A percentile compares a stretch with the other conserved stretches of the same genome.
These are phyloP conservation scores for Pavo muticus DNA, from an alignment of 2,113 vertebrate species.

Conservation along the genomic window DNA sequence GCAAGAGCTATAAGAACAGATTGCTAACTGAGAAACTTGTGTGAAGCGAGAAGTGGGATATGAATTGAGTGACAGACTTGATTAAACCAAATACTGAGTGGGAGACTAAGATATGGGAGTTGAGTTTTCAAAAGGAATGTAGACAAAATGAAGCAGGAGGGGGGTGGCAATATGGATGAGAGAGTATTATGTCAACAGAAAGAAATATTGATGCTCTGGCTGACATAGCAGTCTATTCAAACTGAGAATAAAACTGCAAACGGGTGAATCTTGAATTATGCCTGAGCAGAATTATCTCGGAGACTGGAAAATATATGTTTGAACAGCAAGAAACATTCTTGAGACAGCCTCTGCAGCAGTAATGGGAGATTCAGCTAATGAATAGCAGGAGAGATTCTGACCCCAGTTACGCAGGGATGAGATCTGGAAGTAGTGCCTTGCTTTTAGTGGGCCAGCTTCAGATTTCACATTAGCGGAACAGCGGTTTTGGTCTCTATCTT, in stretches of 20 bases:
- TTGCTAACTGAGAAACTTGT: slow-evolving; percentile 55
- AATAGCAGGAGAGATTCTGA: slow-evolving; percentile 6
- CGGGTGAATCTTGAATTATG: not conserved
- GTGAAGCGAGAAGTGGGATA: slow-evolving; percentile 50
- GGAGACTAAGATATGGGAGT: slow-evolving; percentile 67
- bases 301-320: not conserved
- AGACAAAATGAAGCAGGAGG: slow-evolving; percentile 60
- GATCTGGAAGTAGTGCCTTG: not conserved
- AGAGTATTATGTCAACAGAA: slow-evolving; percentile 70
- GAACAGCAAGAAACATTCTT: not conserved
- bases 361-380: not conserved
- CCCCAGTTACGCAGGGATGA: not conserved
- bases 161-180: slow-evolving; percentile 60
- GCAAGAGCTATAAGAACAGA: slow-evolving; percentile 62
- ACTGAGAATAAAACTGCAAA: slow-evolving; percentile 21
- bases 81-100: slow-evolving; percentile 72
- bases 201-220: slow-evolving; percentile 71
- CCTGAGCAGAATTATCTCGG: not conserved
- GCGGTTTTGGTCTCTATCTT: not conserved
- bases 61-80: slow-evolving; percentile 73
- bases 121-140: slow-evolving; percentile 43
- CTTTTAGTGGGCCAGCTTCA: not conserved
- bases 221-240: slow-evolving; percentile 52
- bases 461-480: not conserved
- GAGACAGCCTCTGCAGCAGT: not conserved